A percentile compares a stretch with the other conserved stretches of the same genome.
Evolutionary conservation across 2,113 vertebrate species (phyloP).

Genomic region (Percopsis transmontana): DNA sequence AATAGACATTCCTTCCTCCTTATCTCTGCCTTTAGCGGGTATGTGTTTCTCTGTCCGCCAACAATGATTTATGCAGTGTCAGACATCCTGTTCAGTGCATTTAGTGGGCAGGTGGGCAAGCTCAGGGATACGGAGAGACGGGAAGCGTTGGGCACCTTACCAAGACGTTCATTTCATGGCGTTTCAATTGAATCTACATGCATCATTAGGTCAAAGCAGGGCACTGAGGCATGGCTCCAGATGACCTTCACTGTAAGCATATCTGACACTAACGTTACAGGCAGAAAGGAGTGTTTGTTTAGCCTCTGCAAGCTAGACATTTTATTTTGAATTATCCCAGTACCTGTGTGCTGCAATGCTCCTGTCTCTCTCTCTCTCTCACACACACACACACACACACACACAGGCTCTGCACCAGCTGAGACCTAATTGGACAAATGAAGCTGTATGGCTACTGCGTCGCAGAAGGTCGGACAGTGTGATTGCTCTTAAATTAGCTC

Average conservation of each 20-base stretch:
- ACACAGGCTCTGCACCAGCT: constrained; percentile 5
- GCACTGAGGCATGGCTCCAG: constrained; percentile 15
- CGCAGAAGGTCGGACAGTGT: neutral
- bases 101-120: neutral
- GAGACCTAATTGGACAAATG: neutral
- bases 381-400: neutral
- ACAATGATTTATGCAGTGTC: constrained; percentile 3
- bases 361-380: constrained; percentile 10
- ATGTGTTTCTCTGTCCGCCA: neutral
- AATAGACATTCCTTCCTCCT: neutral
- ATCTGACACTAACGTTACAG: constrained; percentile 38
- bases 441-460: neutral
- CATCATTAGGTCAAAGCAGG: constrained; percentile 33
- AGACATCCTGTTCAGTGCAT: neutral
- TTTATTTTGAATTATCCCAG: constrained; percentile 29
- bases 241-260: constrained; percentile 51
- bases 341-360: constrained; percentile 20
- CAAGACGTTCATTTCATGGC: constrained; percentile 17
- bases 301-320: constrained; percentile 25
- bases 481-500: constrained; percentile 12
- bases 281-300: constrained; percentile 38
- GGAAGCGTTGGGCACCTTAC: constrained; percentile 6
- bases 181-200: constrained; percentile 37
- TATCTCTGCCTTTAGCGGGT: no score
- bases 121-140: constrained; percentile 6